These are phyloP conservation scores for Marmota monax DNA, from an alignment of 2,113 vertebrate genomes.

Conservation along the genomic window DNA sequence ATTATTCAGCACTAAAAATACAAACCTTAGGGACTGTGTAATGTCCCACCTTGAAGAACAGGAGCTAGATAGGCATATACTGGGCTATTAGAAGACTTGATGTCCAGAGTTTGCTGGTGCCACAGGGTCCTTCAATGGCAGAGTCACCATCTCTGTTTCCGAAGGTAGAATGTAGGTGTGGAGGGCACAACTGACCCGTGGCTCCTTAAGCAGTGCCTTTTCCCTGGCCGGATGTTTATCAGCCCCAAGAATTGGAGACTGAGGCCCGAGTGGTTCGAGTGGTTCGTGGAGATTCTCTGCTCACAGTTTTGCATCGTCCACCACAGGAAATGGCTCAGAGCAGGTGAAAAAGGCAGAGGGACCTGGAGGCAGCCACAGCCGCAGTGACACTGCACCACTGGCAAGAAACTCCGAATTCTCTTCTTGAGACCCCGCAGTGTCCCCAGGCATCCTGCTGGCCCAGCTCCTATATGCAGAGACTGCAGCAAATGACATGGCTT, in stretches of 20 bases:
- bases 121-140: background rate
- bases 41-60: background rate
- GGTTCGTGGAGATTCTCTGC: too few species aligned
- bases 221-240: background rate
- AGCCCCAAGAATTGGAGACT: background rate
- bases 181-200: background rate
- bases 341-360: background rate
- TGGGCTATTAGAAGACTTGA: background rate
- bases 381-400: background rate
- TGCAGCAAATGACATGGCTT: constrained; percentile 71
- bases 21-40: background rate
- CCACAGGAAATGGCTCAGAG: background rate
- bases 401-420: background rate
- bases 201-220: background rate
- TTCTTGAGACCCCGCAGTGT: constrained; percentile 52
- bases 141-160: background rate
- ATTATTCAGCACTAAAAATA: background rate
- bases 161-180: background rate
- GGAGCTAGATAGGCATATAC: background rate
- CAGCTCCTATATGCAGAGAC: constrained; percentile 61
- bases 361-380: background rate
- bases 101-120: background rate
- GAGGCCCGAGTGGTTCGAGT: rapidly evolving
- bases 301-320: rapidly evolving
- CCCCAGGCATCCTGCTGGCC: constrained; percentile 64